Evolutionary conservation across 2,888 invertebrate genomes (phyloP).

Genomic region (Miltochrista miniata): DNA sequence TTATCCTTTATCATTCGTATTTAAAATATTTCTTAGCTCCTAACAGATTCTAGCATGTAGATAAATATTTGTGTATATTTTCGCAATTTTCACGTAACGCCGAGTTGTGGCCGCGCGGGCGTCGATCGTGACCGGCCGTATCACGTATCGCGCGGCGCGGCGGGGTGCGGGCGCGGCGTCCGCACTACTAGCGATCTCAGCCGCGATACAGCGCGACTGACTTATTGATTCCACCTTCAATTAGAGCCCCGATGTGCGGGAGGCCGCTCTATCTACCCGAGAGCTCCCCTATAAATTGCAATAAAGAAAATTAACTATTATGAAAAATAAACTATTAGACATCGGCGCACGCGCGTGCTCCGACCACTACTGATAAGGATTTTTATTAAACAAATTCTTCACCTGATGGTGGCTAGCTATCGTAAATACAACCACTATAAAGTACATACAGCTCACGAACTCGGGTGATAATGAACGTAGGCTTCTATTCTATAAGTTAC

Average conservation of each 20-base stretch:
- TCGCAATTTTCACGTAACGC: conserved; percentile 36
- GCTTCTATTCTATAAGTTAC: conserved; percentile 3
- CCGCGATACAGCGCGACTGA: conserved; percentile 49
- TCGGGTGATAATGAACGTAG: neutral
- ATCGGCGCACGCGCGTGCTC: conserved; percentile 13
- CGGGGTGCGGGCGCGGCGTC: conserved; percentile 25
- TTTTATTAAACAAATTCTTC: conserved; percentile 21
- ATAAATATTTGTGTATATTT: conserved; percentile 35
- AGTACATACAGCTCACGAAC: neutral
- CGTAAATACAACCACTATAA: neutral
- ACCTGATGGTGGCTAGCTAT: conserved; percentile 6
- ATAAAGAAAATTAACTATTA: conserved; percentile 40
- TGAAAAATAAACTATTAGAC: conserved; percentile 27
- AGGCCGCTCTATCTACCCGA: conserved; percentile 34
- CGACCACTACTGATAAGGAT: conserved; percentile 11
- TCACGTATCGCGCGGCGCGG: neutral
- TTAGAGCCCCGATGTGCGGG: conserved; percentile 44
- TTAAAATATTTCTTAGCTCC: conserved; percentile 8
- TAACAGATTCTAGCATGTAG: conserved; percentile 14
- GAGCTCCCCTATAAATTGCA: conserved; percentile 37
- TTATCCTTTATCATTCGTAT: neutral
- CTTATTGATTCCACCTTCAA: conserved; percentile 62
- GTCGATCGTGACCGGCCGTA: conserved; percentile 32
- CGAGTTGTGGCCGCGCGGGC: conserved; percentile 21
- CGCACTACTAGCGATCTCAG: conserved; percentile 41